Conservation (phyloP, 2,113 vertebrate genomes). For the Caloenas nicobarica region DNA sequence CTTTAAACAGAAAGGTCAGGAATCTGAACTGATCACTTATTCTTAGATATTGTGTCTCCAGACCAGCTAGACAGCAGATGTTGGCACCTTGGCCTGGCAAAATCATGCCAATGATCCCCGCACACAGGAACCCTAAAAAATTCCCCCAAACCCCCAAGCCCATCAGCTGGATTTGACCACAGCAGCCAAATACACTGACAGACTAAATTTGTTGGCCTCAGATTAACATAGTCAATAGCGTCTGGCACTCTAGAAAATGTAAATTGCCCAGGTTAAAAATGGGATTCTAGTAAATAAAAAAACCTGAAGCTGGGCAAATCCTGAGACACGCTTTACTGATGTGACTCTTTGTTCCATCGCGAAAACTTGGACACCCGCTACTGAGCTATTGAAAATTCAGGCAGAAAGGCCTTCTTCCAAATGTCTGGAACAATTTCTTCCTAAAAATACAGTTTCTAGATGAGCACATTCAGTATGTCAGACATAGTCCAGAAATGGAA, state of each 20-base stretch:
- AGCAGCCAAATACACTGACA: neutral
- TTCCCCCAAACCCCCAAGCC: neutral
- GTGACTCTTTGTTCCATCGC: neutral
- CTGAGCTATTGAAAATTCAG: neutral
- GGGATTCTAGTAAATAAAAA: neutral
- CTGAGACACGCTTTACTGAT: neutral
- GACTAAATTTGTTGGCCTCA: neutral
- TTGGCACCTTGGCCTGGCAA: neutral
- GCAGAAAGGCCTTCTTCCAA: neutral
- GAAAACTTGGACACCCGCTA: neutral
- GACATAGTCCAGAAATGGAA: neutral
- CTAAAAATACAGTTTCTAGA: constrained; percentile 15
- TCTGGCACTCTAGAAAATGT: neutral
- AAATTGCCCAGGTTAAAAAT: neutral
- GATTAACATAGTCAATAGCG: neutral
- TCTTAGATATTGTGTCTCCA: neutral
- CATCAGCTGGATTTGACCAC: neutral
- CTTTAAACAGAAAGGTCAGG: neutral
- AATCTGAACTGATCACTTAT: neutral
- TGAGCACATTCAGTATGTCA: neutral
- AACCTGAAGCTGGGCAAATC: neutral
- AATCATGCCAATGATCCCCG: neutral
- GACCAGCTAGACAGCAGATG: neutral
- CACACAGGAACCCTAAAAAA: neutral
- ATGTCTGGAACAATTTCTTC: neutral